A percentile compares a stretch with the other conserved stretches of the same genome.
Conservation (phyloP, 2,113 vertebrate species). For the Stegostoma tigrinum region DNA sequence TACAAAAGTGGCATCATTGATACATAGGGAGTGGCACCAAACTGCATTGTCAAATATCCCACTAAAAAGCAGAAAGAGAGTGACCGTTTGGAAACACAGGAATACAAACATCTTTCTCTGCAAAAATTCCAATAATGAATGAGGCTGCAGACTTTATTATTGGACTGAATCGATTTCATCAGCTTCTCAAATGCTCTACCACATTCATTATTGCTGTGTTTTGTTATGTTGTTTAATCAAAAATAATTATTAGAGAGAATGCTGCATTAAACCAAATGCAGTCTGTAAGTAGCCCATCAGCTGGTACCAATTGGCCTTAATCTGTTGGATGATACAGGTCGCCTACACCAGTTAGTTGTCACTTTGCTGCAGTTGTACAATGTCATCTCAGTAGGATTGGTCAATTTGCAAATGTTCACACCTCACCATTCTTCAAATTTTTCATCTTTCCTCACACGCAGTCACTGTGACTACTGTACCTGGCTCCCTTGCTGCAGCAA, state of each 20-base stretch:
- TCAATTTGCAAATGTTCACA: neutral
- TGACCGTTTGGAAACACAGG: neutral
- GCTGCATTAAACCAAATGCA: conserved; percentile 22
- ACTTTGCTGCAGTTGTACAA: neutral
- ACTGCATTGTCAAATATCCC: neutral
- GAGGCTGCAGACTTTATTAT: conserved; percentile 16
- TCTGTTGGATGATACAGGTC: neutral
- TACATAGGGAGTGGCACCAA: neutral
- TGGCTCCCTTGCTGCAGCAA: neutral
- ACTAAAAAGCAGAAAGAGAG: neutral
- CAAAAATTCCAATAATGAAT: neutral
- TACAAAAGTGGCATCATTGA: neutral
- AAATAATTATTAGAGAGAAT: neutral
- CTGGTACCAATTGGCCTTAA: neutral
- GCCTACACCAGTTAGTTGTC: neutral
- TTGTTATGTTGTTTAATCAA: conserved; percentile 13
- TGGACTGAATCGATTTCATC: neutral
- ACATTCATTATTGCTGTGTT: conserved; percentile 27
- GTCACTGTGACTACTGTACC: neutral
- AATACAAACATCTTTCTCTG: neutral
- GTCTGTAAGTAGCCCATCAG: neutral
- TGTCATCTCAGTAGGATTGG: neutral
- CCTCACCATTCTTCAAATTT: neutral
- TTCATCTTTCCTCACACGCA: neutral
- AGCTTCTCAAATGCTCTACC: conserved; percentile 1